Base-by-base conservation (phyloP, 2,888 invertebrate genomes). In the Noctua pronuba region DNA sequence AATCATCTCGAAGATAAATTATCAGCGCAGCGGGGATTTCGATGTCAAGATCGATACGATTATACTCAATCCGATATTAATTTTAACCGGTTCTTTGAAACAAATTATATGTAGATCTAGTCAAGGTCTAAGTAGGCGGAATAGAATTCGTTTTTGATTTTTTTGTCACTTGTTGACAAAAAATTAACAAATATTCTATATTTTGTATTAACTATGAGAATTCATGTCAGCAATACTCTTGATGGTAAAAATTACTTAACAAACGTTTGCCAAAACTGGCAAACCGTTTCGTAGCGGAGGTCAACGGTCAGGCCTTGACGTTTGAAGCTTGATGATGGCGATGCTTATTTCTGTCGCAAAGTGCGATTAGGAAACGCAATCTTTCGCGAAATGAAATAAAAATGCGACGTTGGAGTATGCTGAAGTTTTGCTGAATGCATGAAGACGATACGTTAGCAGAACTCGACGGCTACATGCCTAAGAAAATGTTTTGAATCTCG, bases 1-100 rank as follows among this genome's bases (percentile, higher is more conserved):
- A 76, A 83, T 83, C 31, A 75, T 55, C 46, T 76, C 55, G 60
- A 38, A 55, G 49, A 83, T 83, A 69, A 72, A 83, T 75, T 69
- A 81, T 81, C 64, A 41, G 16, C 28, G 18, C 24, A 38, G 65
- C 35, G n/a, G 58, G 18, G 70, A 71, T 83, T 77, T 73, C 31
- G 62, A 70, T 76, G 65, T 83, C 77, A 73, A 77, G 73, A 70
- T 86, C 65, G 72, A 74, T 73, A 31, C 28, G 16, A 72, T 60
- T 75, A 55, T 49, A 49, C 38, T 41, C 13, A 18, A 71, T 49
- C 10, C 31, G 60, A 49, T 58, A 49, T 28, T 65, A 35, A 68
- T 79, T 60, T 62, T 28, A 41, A 68, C 67, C 41, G 24, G 52
- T 71, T 67, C 16, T 60, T 41, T 11, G 13, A 18, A 69, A 58